These are phyloP conservation scores for Chymomyza costata DNA, from an alignment of 1,140 invertebrate genomes.

Conservation along the genomic window DNA sequence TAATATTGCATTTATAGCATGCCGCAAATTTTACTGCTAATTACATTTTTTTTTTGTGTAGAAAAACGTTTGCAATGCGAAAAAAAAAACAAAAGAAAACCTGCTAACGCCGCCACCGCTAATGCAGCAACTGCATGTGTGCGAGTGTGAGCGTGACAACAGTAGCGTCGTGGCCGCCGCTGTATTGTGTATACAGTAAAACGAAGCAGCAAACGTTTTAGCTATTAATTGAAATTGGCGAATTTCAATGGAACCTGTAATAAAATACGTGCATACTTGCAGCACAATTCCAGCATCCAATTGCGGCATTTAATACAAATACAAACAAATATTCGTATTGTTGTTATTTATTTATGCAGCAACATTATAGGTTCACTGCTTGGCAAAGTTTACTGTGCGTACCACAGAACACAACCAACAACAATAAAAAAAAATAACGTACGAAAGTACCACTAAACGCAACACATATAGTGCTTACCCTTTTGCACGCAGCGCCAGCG, in stretches of 20 bases:
- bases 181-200: too few species aligned
- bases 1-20: constrained; percentile 13
- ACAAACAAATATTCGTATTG: constrained; percentile 4
- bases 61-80: constrained; percentile 10
- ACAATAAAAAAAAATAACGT: constrained; percentile 1
- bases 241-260: not conserved
- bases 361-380: not conserved
- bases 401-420: constrained; percentile 1
- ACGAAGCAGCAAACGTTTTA: too few species aligned
- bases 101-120: constrained; percentile 30
- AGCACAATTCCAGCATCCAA: too few species aligned
- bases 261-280: too few species aligned
- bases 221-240: too few species aligned
- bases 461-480: constrained; percentile 58
- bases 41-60: constrained; percentile 16
- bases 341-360: constrained; percentile 2
- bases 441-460: not conserved
- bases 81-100: constrained; percentile 43
- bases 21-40: constrained; percentile 13
- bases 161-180: constrained; percentile 9
- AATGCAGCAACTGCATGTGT: constrained; percentile 36
- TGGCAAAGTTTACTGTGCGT: constrained; percentile 1
- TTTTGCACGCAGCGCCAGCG: constrained; percentile 55
- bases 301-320: not conserved
- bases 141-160: constrained; percentile 37